Evolutionary conservation across 1,140 invertebrate species (phyloP), one percentile per base, ranked within the genome.

Genomic region (Zaprionus capensis): DNA sequence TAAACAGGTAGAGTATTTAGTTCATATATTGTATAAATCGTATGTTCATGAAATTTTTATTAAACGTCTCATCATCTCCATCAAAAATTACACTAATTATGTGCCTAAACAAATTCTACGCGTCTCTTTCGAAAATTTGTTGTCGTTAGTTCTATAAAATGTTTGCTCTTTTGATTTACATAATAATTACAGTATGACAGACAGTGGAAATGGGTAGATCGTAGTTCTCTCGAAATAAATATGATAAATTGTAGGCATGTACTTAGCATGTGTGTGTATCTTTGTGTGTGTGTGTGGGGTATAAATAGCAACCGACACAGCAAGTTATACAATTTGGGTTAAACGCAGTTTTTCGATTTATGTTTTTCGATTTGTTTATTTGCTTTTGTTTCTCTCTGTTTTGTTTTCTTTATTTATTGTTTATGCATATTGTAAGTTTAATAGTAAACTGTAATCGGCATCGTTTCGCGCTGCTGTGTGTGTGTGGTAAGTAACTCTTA

Each of bases 111-210:
- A 79, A 90, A 80, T 85, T 72, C 85, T 78, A 74, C 65, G 69
- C 63, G 71, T 78, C 78, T 81, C 76, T 76, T 28, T 17, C 57
- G 31, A 5, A 17, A 70, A 63, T 57, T 56, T 70, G 49, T 72
- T 78, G 57, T 73, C 59, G 49, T 82, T 86, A 80, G 76, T 77
- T 62, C 76, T 90, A 90, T 71, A 58, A 88, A 84, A 76, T 78
- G 71, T 72, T 78, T 78, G 22, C 56, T 51, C 61, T 71, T 76
- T 82, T 78, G 85, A 90, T 81, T 88, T 90, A 88, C 85, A 88
- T 90, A 81, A 77, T 90, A 85, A 82, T 85, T 90, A 69, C 72
- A 90, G 87, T 82, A 83, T 80, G 83, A 80, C 83, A 80, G 80
- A 86, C 66, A 87, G 69, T 69, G 49, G 56, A 68, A 67, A 58